Evolutionary conservation across 2,113 vertebrate species (phyloP), one percentile per base, ranked within the genome.

Genomic region (Hypanus sabinus): DNA sequence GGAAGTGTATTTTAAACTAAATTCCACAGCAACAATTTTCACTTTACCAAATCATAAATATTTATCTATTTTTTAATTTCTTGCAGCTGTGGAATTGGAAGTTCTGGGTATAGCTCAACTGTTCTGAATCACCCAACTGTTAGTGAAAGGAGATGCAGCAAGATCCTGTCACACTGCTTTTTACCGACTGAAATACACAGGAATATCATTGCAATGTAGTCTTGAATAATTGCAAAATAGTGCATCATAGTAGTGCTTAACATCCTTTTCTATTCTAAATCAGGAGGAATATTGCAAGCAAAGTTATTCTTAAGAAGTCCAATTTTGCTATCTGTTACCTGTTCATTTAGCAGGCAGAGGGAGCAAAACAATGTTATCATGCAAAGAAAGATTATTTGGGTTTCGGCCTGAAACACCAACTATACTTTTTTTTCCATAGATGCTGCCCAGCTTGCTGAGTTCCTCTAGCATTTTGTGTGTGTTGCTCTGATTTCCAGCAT

Each of bases 11-110:
- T 73, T 71, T 93, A 93, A 93, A 73, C 36, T 73, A 70, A 55
- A 75, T 73, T 93, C 38, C 70, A 93, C 68, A 55, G 91, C 20
- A 93, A 93, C 10, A 46, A 55, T 73, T 93, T 93, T 93, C 91
- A 93, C 68, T 75, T 73, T 10, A 75, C 68, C 38, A 24, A 75
- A 27, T 24, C 24, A 93, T 93, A 93, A 93, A 93, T 93, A 75
- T 93, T 93, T 93, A 93, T 90, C n/a, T 36, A 30, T 68, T 22
- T 55, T 38, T 73, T 73, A 73, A 11, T 46, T 55, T 30, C 38
- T 38, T 93, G 36, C 68, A 93, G 90, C 90, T 93, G 68, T 16
- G 6, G 7, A 70, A 55, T 73, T 71, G 33, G 90, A 71, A 71
- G 36, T 46, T 55, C 91, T 93, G 91, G 91, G 38, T 55, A 73